Evolutionary conservation across 2,113 vertebrate genomes (phyloP), one percentile per base, ranked within the genome.

Genomic region (Pipra filicauda): DNA sequence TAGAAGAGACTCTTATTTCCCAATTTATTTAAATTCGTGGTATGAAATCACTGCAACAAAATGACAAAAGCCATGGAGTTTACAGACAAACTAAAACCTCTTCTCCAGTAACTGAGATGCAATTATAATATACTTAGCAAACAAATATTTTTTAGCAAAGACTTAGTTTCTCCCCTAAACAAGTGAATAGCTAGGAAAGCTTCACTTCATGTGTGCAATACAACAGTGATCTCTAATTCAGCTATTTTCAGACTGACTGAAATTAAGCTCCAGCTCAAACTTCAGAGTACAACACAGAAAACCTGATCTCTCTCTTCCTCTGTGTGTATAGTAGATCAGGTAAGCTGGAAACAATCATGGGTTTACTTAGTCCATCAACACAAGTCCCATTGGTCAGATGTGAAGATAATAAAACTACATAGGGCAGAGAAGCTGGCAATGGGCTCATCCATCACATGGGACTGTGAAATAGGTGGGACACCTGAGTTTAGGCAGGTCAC

Each of bases 41-140:
- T 62, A 83, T 88, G 62, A 91, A 96, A 75, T 90, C 46, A 17
- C 59, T 89, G 35, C 71, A 83, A 90, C 79, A 74, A 94, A 91
- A 43, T 85, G 92, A 92, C 92, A 92, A 84, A 91, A 94, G 22
- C 88, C 85, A 27, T 51, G 52, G 37, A 48, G 37, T 86, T 95
- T 88, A 57, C n/a, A 93, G 83, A 51, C 33, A 77, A 74, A 66
- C 26, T 92, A 79, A 91, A 90, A 24, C 22, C 15, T 85, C 48
- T 91, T 88, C 75, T 94, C 52, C 44, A 30, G 48, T 49, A 64
- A 51, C 51, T 95, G 80, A 46, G 10, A 74, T 48, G 43, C 18
- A 92, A 64, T 58, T 91, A 18, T 13, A 64, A 23, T 41, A 71
- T 52, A 57, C 48, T 28, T 94, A 91, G 57, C 27, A 92, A 91